Evolutionary conservation across 2,888 invertebrate species (phyloP), one percentile per base, ranked within the genome.

Genomic region (Cataglyphis livida): DNA sequence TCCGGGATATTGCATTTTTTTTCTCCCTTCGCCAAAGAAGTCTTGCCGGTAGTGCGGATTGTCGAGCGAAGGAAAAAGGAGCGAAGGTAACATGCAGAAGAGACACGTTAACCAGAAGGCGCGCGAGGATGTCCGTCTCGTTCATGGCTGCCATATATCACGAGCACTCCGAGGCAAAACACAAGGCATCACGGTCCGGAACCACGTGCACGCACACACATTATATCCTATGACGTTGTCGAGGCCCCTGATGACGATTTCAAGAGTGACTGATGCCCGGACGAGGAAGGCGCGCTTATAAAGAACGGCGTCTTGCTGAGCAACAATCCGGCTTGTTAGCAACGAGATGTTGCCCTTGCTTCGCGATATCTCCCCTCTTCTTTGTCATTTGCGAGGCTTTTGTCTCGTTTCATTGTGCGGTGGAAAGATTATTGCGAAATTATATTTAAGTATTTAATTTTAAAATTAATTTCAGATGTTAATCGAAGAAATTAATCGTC

Each of bases 291-390:
- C 66, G 64, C 74, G 81, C 79, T 57, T 81, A 70, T 81, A 73
- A 84, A 84, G 86, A 57, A 73, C 76, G 90, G 88, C 87, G 87
- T 86, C 91, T 90, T 88, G 91, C 91, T 90, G 90, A 78, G 91
- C 87, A 87, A 90, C 90, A 88, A 89, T 87, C 83, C 78, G 74
- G 85, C 90, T 90, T 88, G 90, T 88, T 90, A 91, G 89, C 89
- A 86, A 88, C 83, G 73, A 89, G 87, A 87, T 83, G 87, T 25
- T 25, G 32, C 82, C 86, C 84, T 85, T 81, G 35, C 59, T 79
- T 62, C 48, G 38, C 66, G 28, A 32, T 70, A 66, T 66, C 62
- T 87, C 59, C 62, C 54, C 54, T 79, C 70, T 62, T 68, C 7
- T n/a, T 48, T 44, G 12, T 28, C 35, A 28, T 35, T 79, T 74